phyloP scores from a whole-genome alignment of 2,113 vertebrate genomes.

The Leptocoma aspasia region DNA sequence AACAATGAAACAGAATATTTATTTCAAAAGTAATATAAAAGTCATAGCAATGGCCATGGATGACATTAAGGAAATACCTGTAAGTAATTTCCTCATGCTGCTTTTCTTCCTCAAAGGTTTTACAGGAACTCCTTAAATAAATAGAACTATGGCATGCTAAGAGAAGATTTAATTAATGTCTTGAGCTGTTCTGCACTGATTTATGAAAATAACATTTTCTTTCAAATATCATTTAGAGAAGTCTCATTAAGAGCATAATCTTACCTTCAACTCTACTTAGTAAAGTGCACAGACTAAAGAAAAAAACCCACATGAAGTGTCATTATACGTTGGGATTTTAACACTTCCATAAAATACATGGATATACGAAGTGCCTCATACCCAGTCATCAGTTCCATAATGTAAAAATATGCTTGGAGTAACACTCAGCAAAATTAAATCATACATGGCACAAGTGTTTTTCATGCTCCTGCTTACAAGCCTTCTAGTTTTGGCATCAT shows the following conservation, averaged over 20 bases:
- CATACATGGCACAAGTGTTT: background rate
- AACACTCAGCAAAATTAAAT: background rate
- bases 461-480: background rate
- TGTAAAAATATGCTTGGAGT: background rate
- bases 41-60: background rate
- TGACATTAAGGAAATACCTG: background rate
- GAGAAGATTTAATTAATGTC: background rate
- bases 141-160: accelerated
- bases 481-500: background rate
- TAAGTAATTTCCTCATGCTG: background rate
- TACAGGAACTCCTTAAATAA: background rate
- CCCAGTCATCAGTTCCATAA: background rate
- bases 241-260: background rate
- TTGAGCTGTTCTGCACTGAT: background rate
- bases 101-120: background rate
- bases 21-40: background rate
- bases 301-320: background rate
- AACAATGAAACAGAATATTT: background rate
- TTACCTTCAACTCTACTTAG: background rate
- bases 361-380: background rate
- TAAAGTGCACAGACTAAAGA: background rate
- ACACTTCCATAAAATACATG: background rate
- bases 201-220: background rate
- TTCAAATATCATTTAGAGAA: background rate
- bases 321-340: background rate